A percentile compares a stretch with the other conserved stretches of the same genome.
These are phyloP conservation scores for Silvanus unidentatus DNA, from an alignment of 2,888 invertebrate genomes.

Conservation along the genomic window DNA sequence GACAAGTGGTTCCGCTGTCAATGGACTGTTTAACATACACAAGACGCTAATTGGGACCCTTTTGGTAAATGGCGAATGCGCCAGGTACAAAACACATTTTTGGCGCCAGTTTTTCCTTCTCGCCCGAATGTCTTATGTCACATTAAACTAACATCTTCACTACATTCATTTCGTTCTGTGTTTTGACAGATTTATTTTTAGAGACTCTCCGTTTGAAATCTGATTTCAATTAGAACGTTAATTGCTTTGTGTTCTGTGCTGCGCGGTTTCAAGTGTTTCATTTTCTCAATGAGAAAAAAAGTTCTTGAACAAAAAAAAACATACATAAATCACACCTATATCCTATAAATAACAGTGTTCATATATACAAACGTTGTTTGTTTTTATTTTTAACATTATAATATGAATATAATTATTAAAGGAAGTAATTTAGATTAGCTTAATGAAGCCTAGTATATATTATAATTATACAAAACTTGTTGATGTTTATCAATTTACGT, in stretches of 20 bases:
- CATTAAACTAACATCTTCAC: slow-evolving; percentile 22
- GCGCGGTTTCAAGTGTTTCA: slow-evolving; percentile 10
- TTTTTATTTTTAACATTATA: not conserved
- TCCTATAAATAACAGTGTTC: too few species aligned
- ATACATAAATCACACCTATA: too few species aligned
- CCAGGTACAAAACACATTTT: not conserved
- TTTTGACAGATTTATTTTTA: slow-evolving; percentile 37
- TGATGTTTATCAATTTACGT: too few species aligned
- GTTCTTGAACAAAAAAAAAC: too few species aligned
- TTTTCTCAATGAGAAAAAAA: slow-evolving; percentile 4
- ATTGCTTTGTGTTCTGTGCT: slow-evolving; percentile 19
- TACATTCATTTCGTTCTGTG: slow-evolving; percentile 25
- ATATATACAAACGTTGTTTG: not conserved
- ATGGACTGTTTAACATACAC: not conserved
- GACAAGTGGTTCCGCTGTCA: slow-evolving; percentile 4
- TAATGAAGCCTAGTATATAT: too few species aligned
- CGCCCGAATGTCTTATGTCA: slow-evolving; percentile 32
- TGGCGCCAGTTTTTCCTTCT: slow-evolving; percentile 28
- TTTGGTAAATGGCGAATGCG: too few species aligned
- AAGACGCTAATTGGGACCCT: too few species aligned
- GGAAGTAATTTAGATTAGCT: not conserved
- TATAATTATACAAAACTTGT: too few species aligned
- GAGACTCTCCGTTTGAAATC: slow-evolving; percentile 30
- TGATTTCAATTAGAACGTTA: slow-evolving; percentile 30
- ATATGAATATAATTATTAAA: slow-evolving; percentile 3